Evolutionary conservation across 2,797 vertebrate species (phyloP), one percentile per base, ranked within the genome.

Genomic region (Synanceia verrucosa): DNA sequence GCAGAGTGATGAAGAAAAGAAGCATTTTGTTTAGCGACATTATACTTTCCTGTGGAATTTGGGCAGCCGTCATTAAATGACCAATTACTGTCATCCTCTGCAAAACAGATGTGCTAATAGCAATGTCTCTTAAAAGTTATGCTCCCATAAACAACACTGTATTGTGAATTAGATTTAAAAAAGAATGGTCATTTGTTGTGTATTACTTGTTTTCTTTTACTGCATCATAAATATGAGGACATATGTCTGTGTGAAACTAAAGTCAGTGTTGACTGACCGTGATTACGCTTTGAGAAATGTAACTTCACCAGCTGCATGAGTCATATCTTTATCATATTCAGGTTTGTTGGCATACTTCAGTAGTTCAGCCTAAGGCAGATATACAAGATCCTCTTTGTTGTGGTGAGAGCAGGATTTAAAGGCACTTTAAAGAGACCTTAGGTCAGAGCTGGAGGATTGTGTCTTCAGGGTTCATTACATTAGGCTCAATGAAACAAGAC

Each of bases 91-190:
- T 50, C 24, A 14, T 13, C 33, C 12, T 39, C 33, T 23, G 41
- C 29, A n/a, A 2, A 61, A 37, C 2, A 2, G 8, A 18, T 36
- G 16, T 41, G 19, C 14, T 9, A 33, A 0, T 18, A 41, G n/a
- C 7, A 16, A 14, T 41, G 39, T 41, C 9, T 41, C 18, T 5
- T n/a, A 41, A 41, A 41, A 41, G n/a, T 1, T 0, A 41, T 9
- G 8, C n/a, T 0, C 39, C 18, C 0, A 13, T 41, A 41, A 18
- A n/a, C 18, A 8, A 41, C 39, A 0, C 2, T 41, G 39, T 18
- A 41, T 41, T n/a, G 18, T 41, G 39, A 41, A 41, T 41, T 41
- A 41, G 7, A n/a, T n/a, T 41, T n/a, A 0, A 8, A 41, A 4
- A 18, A 9, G 9, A 31, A 31, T n/a, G n/a, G n/a, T n/a, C 29